Conservation (phyloP, 2,888 invertebrate species). For the Lydus trimaculatus region DNA sequence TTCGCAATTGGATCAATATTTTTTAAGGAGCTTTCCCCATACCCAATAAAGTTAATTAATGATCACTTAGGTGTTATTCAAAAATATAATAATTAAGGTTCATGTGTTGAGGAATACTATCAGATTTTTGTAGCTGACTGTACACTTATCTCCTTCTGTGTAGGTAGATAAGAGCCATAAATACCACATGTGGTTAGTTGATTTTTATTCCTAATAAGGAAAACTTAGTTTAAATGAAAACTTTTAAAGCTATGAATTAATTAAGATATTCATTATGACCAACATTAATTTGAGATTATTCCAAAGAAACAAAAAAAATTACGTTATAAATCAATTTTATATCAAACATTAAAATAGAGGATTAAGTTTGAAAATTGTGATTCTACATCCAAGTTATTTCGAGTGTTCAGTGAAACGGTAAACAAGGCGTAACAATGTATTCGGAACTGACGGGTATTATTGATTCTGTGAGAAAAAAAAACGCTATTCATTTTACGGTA, state of each 20-base stretch:
- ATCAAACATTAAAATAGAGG: background rate
- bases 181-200: background rate
- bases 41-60: too few species aligned
- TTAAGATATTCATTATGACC: background rate
- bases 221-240: background rate
- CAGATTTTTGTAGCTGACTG: too few species aligned
- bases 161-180: too few species aligned
- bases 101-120: too few species aligned
- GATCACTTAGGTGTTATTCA: too few species aligned
- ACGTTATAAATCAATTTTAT: background rate
- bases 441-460: background rate
- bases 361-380: slow-evolving; percentile 1
- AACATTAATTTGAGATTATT: background rate
- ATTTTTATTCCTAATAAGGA: background rate
- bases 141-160: too few species aligned
- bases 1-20: too few species aligned
- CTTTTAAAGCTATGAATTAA: background rate
- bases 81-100: too few species aligned
- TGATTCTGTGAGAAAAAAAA: background rate
- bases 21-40: too few species aligned
- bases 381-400: background rate
- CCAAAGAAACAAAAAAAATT: background rate
- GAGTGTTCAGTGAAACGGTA: background rate
- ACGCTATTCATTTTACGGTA: background rate
- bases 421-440: background rate